Base-by-base conservation (phyloP, 2,797 vertebrate genomes). In the Sebastes minor region DNA sequence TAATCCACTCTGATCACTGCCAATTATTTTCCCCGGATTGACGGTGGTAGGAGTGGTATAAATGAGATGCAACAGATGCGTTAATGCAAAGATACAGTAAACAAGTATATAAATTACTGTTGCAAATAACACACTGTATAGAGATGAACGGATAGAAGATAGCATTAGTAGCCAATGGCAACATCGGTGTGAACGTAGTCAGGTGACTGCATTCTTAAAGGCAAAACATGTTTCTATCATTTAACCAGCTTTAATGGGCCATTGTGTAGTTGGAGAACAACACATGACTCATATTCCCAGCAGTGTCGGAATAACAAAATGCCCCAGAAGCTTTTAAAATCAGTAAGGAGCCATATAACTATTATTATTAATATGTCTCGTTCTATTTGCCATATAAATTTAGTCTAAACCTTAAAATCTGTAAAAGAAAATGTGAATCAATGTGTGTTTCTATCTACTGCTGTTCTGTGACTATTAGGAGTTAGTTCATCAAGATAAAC, bases 1-100 rank as follows among this genome's bases (percentile, higher is more conserved):
- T 92, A 91, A 94, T 93, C 91, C 63, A 27, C 77, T 79, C 84
- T 86, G 83, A 63, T 94, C 94, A 92, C 85, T 78, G 85, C 76
- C 91, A 91, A 84, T 92, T 91, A 87, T 87, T 87, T 74, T 46
- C 42, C 38, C 59, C 20, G 18, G 73, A 78, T 72, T 74, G 71
- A 83, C 56, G 78, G 74, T 25, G 71, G 81, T 32, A 62, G 82
- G 75, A 78, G 85, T 68, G 62, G 61, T 74, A 74, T 67, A 78
- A 85, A 89, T 78, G 71, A 84, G 77, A 77, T 55, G 71, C 83
- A 87, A 82, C 89, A 90, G 87, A 91, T 89, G 85, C 59, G 49
- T 73, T 57, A 81, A 75, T 82, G 80, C 64, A 67, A 30, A 71
- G 16, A 27, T 7, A 72, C 72, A 65, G 68, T 76, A 85, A 89